Conservation (phyloP, 2,113 vertebrate genomes). For the Willisornis vidua region DNA sequence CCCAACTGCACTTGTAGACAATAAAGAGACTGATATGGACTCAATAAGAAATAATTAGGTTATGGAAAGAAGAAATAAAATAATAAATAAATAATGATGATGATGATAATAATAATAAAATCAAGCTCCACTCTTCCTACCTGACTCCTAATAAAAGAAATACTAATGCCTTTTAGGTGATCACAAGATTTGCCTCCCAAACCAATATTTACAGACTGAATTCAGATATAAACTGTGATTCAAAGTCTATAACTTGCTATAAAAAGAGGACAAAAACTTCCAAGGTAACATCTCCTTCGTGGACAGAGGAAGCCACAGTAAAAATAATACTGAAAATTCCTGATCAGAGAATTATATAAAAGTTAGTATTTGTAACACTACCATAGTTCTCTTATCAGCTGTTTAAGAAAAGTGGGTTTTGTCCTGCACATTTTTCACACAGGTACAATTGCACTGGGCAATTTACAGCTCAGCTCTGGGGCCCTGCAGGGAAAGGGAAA, state of each 20-base stretch:
- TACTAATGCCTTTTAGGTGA: neutral
- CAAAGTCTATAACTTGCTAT: neutral
- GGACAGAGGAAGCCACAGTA: slow-evolving; percentile 13
- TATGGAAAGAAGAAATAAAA: neutral
- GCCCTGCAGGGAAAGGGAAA: neutral
- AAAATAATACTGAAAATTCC: neutral
- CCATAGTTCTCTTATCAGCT: neutral
- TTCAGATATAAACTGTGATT: neutral
- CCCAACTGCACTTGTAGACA: slow-evolving; percentile 8
- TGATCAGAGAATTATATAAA: neutral
- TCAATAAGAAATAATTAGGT: neutral
- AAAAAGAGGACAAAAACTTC: slow-evolving; percentile 1
- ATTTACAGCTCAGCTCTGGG: neutral
- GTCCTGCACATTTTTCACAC: neutral
- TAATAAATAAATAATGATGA: neutral
- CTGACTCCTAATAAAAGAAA: neutral
- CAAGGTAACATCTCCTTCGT: neutral
- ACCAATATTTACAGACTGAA: neutral
- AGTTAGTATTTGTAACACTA: neutral
- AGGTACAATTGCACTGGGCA: neutral
- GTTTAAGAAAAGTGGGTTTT: neutral
- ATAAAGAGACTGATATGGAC: neutral
- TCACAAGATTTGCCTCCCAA: neutral
- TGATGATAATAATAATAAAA: neutral
- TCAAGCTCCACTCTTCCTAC: neutral